These are phyloP conservation scores for Phymorhynchus buccinoides DNA, from an alignment of 1,140 invertebrate species.

Conservation along the genomic window DNA sequence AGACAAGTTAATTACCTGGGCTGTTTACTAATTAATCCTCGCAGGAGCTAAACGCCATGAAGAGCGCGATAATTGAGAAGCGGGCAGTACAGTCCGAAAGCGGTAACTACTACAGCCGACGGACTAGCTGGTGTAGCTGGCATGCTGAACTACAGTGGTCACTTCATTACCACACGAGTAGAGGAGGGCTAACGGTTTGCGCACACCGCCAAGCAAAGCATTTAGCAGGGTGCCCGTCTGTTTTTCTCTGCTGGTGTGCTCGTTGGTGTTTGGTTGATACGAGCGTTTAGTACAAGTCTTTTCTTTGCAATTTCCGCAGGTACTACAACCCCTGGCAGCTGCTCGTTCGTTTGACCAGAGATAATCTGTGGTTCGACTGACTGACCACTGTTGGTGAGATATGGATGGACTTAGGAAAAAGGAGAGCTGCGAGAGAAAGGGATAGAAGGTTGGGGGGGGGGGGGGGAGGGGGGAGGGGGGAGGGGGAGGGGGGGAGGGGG, in stretches of 20 bases:
- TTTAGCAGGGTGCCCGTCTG: too few relatives aligned
- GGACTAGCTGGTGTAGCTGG: too few relatives aligned
- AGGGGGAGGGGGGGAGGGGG: neutral
- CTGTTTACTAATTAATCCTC: constrained; percentile 32
- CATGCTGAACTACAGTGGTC: too few relatives aligned
- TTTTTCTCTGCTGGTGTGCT: neutral
- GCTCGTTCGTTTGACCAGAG: too few relatives aligned
- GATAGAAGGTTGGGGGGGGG: too few relatives aligned
- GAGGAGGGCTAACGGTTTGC: neutral
- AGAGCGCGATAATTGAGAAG: constrained; percentile 4
- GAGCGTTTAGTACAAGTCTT: too few relatives aligned
- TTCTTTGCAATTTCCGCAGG: too few relatives aligned
- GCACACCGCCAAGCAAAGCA: too few relatives aligned
- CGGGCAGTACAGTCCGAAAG: too few relatives aligned
- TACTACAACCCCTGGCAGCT: neutral
- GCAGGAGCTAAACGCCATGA: neutral
- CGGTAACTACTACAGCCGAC: too few relatives aligned
- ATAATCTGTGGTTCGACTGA: too few relatives aligned
- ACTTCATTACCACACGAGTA: neutral
- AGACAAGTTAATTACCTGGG: neutral
- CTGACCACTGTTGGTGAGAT: neutral
- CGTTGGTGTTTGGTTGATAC: too few relatives aligned
- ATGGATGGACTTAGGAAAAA: neutral
- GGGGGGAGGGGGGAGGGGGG: neutral
- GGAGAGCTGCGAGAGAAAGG: neutral